Base-by-base conservation (phyloP, 1,140 invertebrate genomes). In the Saxidomus purpurata region DNA sequence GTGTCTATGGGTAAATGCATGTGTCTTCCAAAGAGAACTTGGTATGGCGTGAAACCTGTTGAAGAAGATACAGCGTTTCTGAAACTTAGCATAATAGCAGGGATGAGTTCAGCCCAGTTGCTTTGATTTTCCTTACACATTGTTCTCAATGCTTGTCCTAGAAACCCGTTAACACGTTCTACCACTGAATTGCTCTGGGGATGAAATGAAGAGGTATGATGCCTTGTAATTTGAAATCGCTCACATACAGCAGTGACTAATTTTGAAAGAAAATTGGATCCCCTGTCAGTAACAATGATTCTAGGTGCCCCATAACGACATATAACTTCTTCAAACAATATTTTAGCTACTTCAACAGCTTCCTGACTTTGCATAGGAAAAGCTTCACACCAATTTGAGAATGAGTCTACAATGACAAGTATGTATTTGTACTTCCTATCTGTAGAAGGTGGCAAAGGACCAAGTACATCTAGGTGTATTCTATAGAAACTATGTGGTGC, bases 401-500 rank as follows among this genome's bases (percentile, higher is more conserved):
- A 90, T 47, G 74, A 80, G 47, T 93, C 93, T 38, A 91, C 85
- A 4, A 89, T 40, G 1, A 93, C 47, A 17, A 93, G 61, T 22
- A 93, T 61, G 47, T 93, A 92, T 52, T 89, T 84, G 43, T 79
- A 87, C 34, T 87, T 83, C n/a, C n/a, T n/a, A 2, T 87, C 79
- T 43, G 49, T 49, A 47, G 87, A 89, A 25, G 13, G 22, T 47
- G 92, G 82, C 22, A 92, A 28, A 13, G 90, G 87, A 38, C 92
- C 90, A 9, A 93, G 13, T 47, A 93, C 79, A 61, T 92, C 92
- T 34, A 93, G 86, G 36, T 92, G 92, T 28, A 81, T 80, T 38
- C 90, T 47, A 0, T 25, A 31, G 79, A 93, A 94, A n/a, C 83
- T 77, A 43, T 90, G 85, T 59, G 87, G 59, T 34, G 87, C 67